Base-by-base conservation (phyloP, 2,888 invertebrate species). In the Ptilodon capucinus region DNA sequence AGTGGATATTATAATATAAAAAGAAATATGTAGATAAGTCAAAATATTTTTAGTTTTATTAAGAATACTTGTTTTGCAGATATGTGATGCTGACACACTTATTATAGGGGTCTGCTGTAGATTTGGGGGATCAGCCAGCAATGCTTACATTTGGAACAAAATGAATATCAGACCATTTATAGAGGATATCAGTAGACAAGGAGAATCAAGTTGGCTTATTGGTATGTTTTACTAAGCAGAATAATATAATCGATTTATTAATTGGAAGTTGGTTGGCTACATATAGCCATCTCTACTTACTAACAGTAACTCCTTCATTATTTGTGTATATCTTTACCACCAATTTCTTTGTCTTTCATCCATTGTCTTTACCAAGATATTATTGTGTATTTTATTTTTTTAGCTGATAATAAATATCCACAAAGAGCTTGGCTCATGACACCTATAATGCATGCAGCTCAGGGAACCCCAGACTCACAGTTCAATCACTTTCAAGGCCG, bases 371-470 rank as follows among this genome's bases (percentile, higher is more conserved):
- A n/a, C n/a, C n/a, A n/a, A n/a, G n/a, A n/a, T n/a, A n/a, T n/a
- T n/a, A n/a, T n/a, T n/a, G n/a, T n/a, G n/a, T n/a, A n/a, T n/a
- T n/a, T 19, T 40, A 40, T 44, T 34, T 30, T 78, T 67, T 18
- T 61, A 81, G 81, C 69, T 51, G 79, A 81, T 46, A 64, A 49
- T 40, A 80, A 81, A 55, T 83, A 79, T 41, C 81, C 79, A 16
- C 81, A 82, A 63, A 62, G 80, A 48, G 65, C 81, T 5, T 82
- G 81, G 81, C 51, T 82, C 11, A 82, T 83, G 82, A 83, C 82
- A 0, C 82, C 82, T 11, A 76, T 82, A 47, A 47, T 59, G 13
- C 76, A 81, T 48, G 75, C 79, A 1, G 52, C 66, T 2, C 82
- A 79, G 57, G 81, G 81, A 8, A 75, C 80, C 1, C 75, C 77